Conservation (phyloP, 2,113 vertebrate species). For the Isichthys henryi region DNA sequence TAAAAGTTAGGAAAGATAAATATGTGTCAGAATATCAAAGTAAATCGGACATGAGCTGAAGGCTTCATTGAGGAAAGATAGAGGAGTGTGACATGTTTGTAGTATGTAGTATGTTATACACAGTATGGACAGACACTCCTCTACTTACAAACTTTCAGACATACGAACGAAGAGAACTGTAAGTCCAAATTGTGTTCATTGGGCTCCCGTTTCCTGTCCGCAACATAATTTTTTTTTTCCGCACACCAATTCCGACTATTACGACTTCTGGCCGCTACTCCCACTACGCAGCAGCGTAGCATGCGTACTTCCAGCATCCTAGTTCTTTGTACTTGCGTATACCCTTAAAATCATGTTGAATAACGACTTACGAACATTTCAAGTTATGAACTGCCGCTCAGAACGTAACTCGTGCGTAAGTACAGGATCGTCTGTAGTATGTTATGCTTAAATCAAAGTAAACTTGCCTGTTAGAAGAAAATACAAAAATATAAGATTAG, state of each 20-base stretch:
- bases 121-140: not conserved
- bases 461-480: not conserved
- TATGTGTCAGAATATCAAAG: not conserved
- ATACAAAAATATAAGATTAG: not conserved
- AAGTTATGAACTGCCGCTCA: not conserved
- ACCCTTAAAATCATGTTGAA: too few relatives aligned
- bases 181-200: too few relatives aligned
- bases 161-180: too few relatives aligned
- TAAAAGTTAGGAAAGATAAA: not conserved
- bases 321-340: too few relatives aligned
- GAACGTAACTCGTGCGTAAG: not conserved
- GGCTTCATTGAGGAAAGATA: not conserved
- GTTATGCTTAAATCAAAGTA: not conserved
- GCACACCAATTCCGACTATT: too few relatives aligned
- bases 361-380: too few relatives aligned
- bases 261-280: too few relatives aligned
- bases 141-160: too few relatives aligned
- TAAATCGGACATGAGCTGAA: not conserved
- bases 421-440: not conserved
- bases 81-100: not conserved
- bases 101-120: not conserved
- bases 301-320: too few relatives aligned
- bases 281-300: too few relatives aligned
- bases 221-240: too few relatives aligned
- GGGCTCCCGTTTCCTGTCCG: too few relatives aligned